These are phyloP conservation scores for Ooceraea biroi DNA, from an alignment of 1,140 invertebrate species.

Conservation along the genomic window DNA sequence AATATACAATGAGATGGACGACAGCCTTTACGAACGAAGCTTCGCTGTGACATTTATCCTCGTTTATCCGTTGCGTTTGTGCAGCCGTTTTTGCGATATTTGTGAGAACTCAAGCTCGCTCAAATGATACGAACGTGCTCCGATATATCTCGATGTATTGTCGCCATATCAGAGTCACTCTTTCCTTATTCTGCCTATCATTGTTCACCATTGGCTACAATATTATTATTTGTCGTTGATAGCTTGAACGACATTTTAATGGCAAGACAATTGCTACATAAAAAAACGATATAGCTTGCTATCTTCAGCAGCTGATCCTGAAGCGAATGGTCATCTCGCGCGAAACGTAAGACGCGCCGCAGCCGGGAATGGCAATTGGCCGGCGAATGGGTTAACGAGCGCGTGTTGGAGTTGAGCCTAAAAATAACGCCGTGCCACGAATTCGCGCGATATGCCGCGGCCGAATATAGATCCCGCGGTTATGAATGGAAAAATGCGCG, in stretches of 20 bases:
- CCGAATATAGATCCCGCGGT: constrained; percentile 78
- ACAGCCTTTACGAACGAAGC: constrained; percentile 12
- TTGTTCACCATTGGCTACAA: too few species aligned
- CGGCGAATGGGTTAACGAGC: constrained; percentile 60
- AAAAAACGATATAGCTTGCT: neutral
- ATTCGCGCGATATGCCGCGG: constrained; percentile 71
- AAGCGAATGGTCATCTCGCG: neutral
- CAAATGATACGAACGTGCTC: neutral
- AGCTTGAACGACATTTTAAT: too few species aligned
- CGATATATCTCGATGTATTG: too few species aligned
- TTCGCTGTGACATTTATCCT: constrained; percentile 33
- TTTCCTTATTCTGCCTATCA: too few species aligned
- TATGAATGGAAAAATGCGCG: constrained; percentile 85
- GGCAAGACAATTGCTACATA: too few species aligned
- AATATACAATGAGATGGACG: constrained; percentile 35
- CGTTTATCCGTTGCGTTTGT: constrained; percentile 1
- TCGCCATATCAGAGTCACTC: too few species aligned
- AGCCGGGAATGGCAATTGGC: constrained; percentile 49
- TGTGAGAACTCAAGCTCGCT: neutral
- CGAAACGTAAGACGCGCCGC: constrained; percentile 42
- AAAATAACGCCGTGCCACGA: constrained; percentile 76
- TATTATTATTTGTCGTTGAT: too few species aligned
- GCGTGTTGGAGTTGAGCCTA: constrained; percentile 59
- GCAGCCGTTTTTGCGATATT: neutral
- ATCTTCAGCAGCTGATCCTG: neutral